Conservation (phyloP, 2,888 invertebrate genomes). For the Philaethria dido region DNA sequence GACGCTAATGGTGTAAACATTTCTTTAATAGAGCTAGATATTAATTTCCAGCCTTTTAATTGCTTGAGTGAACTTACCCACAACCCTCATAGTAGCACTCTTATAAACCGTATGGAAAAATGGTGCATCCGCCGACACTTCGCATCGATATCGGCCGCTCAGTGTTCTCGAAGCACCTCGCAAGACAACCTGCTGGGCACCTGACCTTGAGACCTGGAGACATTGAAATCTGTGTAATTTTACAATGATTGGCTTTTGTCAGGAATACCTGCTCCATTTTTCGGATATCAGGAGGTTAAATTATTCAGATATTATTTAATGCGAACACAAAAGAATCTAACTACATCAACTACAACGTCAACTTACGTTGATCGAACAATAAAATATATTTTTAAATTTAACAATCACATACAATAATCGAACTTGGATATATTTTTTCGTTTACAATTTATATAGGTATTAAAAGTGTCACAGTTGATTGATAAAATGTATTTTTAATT, state of each 20-base stretch:
- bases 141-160: slow-evolving; percentile 89
- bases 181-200: slow-evolving; percentile 86
- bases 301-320: too few species aligned
- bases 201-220: slow-evolving; percentile 85
- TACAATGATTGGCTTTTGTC: background rate
- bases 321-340: too few species aligned
- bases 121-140: slow-evolving; percentile 90
- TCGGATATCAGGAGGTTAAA: too few species aligned
- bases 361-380: too few species aligned
- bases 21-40: background rate
- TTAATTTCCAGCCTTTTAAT: background rate
- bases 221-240: background rate
- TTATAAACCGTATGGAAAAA: slow-evolving; percentile 88
- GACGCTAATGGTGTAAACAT: background rate
- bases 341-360: too few species aligned
- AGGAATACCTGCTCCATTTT: background rate
- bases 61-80: slow-evolving; percentile 81
- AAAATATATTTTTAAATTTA: too few species aligned
- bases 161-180: slow-evolving; percentile 86
- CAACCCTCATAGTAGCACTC: slow-evolving; percentile 87
- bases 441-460: too few species aligned
- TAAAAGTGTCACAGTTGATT: too few species aligned
- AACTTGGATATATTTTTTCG: too few species aligned
- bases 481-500: too few species aligned
- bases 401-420: too few species aligned